These are phyloP conservation scores for Pseudonaja textilis DNA, from an alignment of 2,113 vertebrate genomes.

Conservation along the genomic window DNA sequence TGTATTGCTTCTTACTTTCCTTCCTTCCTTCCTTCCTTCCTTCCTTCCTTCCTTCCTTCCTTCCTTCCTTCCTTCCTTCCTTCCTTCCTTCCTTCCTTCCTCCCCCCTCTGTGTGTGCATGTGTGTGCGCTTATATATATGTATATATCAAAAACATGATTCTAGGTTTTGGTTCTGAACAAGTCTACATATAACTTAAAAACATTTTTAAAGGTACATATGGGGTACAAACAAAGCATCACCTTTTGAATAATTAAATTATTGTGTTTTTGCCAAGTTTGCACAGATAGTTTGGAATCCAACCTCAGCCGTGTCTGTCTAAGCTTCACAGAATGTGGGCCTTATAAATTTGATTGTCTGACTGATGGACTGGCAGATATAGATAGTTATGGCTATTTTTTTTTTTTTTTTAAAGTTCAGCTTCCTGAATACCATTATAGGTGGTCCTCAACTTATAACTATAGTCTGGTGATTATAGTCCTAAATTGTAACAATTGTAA, in stretches of 20 bases:
- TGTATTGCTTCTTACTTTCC: background rate
- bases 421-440: background rate
- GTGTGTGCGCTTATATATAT: no score
- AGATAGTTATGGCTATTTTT: background rate
- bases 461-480: background rate
- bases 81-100: no score
- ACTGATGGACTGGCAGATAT: background rate
- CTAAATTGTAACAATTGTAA: no score
- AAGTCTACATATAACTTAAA: background rate
- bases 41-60: no score
- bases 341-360: background rate
- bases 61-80: no score
- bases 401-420: background rate
- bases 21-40: rapidly evolving
- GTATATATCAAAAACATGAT: background rate
- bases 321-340: background rate
- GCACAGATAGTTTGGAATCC: background rate
- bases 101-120: no score
- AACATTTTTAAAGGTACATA: background rate
- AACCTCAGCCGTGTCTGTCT: background rate
- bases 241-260: background rate
- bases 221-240: background rate
- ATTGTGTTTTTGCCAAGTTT: background rate
- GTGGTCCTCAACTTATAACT: background rate
- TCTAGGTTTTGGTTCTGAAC: background rate